Conservation (phyloP, 2,888 invertebrate genomes). For the Reticulitermes lucifugus region DNA sequence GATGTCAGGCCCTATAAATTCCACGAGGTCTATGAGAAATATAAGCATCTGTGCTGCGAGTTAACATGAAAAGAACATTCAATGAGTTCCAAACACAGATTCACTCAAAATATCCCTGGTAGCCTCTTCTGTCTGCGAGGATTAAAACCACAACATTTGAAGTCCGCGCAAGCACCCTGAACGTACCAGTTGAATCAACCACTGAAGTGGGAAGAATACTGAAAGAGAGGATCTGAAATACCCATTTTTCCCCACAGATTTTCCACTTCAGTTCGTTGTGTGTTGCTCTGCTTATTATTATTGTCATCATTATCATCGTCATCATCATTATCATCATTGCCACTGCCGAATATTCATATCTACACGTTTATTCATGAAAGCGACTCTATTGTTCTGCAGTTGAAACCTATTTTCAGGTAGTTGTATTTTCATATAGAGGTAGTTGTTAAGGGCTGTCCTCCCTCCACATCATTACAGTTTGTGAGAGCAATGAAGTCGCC, state of each 20-base stretch:
- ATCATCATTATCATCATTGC: not conserved
- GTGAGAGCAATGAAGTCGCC: slow-evolving; percentile 18
- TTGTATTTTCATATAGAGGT: not conserved
- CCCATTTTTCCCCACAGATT: not conserved
- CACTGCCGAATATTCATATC: not conserved
- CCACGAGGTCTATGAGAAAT: no score
- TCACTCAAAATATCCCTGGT: no score
- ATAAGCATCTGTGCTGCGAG: no score
- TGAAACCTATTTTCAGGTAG: slow-evolving; percentile 20
- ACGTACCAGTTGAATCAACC: not conserved
- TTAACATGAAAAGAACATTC: no score
- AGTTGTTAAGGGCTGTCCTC: not conserved
- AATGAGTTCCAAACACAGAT: no score
- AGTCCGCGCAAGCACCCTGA: no score
- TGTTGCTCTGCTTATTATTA: no score
- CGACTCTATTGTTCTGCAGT: slow-evolving; percentile 30
- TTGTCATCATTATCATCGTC: not conserved
- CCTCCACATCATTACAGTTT: slow-evolving; percentile 34
- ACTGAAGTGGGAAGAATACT: not conserved
- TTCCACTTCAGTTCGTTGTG: no score
- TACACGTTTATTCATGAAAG: slow-evolving; percentile 32
- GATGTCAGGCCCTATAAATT: no score
- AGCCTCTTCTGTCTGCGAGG: no score
- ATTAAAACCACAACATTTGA: no score
- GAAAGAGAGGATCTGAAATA: not conserved